Evolutionary conservation across 1,140 invertebrate species (phyloP).

Genomic region (Saccostrea echinata): DNA sequence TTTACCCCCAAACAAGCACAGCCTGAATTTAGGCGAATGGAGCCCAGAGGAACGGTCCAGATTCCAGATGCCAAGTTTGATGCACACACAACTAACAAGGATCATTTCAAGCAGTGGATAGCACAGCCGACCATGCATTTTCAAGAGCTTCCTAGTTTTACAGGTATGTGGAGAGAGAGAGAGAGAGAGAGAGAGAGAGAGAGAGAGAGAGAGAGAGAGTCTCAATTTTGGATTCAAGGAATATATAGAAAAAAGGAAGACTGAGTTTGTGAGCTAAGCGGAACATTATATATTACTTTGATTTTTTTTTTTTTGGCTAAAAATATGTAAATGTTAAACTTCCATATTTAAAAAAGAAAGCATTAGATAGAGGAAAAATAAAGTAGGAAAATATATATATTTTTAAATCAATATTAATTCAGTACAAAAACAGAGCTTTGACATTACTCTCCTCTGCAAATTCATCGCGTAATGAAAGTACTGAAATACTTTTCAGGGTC

Average conservation of each 20-base stretch:
- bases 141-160: slow-evolving; percentile 76
- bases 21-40: slow-evolving; percentile 56
- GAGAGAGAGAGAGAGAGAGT: not conserved
- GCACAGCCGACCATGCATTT: slow-evolving; percentile 69
- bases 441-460: not conserved
- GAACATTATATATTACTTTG: too few relatives aligned
- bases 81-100: slow-evolving; percentile 73
- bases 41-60: slow-evolving; percentile 58
- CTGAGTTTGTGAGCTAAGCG: too few relatives aligned
- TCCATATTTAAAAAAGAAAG: too few relatives aligned
- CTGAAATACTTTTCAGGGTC: slow-evolving; percentile 66
- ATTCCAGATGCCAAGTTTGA: slow-evolving; percentile 68
- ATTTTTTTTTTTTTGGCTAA: too few relatives aligned
- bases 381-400: too few relatives aligned
- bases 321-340: too few relatives aligned
- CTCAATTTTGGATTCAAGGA: too few relatives aligned
- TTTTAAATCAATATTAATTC: too few relatives aligned
- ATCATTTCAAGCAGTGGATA: slow-evolving; percentile 75
- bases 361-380: too few relatives aligned
- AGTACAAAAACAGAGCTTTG: too few relatives aligned
- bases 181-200: too few relatives aligned
- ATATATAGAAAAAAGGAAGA: too few relatives aligned
- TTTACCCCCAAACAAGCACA: slow-evolving; percentile 68
- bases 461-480: not conserved
- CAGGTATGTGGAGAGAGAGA: slow-evolving; percentile 64